Percentiles rank a stretch among this genome's conserved stretches.
Conservation (phyloP, 2,888 invertebrate species). For the Phalera bucephala region DNA sequence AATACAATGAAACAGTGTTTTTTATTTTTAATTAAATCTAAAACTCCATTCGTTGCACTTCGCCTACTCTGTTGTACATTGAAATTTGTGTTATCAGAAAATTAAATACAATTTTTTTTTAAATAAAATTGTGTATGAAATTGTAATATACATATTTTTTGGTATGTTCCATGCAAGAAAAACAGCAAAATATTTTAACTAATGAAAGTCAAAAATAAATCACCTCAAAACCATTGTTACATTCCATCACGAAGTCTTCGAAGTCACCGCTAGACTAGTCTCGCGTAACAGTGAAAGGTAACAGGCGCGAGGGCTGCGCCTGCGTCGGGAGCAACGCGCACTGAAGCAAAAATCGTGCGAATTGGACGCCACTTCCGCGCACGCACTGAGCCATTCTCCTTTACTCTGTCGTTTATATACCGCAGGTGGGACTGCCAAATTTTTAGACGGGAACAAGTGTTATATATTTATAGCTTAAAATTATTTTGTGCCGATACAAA, state of each 20-base stretch:
- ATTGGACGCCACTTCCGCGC: slow-evolving; percentile 45
- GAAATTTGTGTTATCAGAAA: too few species aligned
- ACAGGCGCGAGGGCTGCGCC: slow-evolving; percentile 24
- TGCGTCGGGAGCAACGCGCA: slow-evolving; percentile 33
- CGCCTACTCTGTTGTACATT: too few species aligned
- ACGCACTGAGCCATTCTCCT: slow-evolving; percentile 63
- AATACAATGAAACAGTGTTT: too few species aligned
- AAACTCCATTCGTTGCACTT: too few species aligned
- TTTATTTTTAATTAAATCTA: too few species aligned
- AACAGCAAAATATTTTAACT: neutral
- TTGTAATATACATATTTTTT: neutral
- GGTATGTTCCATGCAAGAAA: neutral
- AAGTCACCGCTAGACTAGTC: slow-evolving; percentile 54
- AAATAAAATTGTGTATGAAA: too few species aligned
- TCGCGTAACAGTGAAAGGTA: slow-evolving; percentile 49
- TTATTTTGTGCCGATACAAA: slow-evolving; percentile 1
- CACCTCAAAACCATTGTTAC: slow-evolving; percentile 74
- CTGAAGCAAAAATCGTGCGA: slow-evolving; percentile 38
- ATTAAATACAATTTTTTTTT: too few species aligned
- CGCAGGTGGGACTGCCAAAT: slow-evolving; percentile 60
- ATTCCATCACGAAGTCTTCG: slow-evolving; percentile 71
- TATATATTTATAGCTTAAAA: slow-evolving; percentile 52
- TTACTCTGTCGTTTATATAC: slow-evolving; percentile 63
- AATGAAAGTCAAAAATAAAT: slow-evolving; percentile 14
- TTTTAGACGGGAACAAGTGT: slow-evolving; percentile 38